Percentiles rank a stretch among this genome's conserved stretches.
These are phyloP conservation scores for Euclidia mi DNA, from an alignment of 2,888 invertebrate genomes.

Conservation along the genomic window DNA sequence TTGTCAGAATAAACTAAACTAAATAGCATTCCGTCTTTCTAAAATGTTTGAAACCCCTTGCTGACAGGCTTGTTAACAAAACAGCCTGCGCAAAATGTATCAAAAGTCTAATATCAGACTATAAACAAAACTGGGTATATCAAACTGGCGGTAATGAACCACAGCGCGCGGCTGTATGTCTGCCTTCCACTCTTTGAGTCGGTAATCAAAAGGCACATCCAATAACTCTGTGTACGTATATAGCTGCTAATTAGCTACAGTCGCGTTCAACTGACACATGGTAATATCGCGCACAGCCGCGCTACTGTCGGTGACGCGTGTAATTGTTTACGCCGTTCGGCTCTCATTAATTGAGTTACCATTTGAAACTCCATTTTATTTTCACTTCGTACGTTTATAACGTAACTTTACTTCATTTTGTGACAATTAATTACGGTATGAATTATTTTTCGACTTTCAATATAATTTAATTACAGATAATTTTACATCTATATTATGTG, in stretches of 20 bases:
- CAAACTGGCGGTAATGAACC: conserved; percentile 40
- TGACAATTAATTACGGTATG: conserved; percentile 30
- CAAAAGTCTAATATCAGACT: conserved; percentile 12
- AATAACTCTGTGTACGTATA: conserved; percentile 46
- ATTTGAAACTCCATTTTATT: conserved; percentile 44
- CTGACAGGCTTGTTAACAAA: conserved; percentile 3
- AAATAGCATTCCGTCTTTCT: not conserved
- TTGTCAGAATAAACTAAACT: not conserved
- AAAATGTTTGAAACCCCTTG: conserved; percentile 6
- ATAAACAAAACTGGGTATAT: conserved; percentile 31
- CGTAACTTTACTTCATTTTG: conserved; percentile 21
- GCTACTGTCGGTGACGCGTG: conserved; percentile 17
- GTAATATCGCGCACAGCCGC: conserved; percentile 22
- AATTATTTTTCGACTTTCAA: conserved; percentile 9
- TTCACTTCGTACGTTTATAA: conserved; percentile 24
- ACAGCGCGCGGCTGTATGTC: conserved; percentile 29
- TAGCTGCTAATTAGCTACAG: conserved; percentile 52
- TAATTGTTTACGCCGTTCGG: conserved; percentile 56
- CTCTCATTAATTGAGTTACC: conserved; percentile 53
- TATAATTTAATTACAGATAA: too few species aligned
- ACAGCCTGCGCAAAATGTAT: conserved; percentile 6
- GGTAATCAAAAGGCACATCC: conserved; percentile 53
- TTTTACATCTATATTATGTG: too few species aligned
- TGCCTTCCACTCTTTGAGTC: conserved; percentile 36
- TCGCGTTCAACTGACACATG: conserved; percentile 49